Percentiles rank a stretch among this genome's conserved stretches.
Evolutionary conservation across 92 coral and sea anemone genomes (phyloP).

Genomic region (Zoanthus gigantus): DNA sequence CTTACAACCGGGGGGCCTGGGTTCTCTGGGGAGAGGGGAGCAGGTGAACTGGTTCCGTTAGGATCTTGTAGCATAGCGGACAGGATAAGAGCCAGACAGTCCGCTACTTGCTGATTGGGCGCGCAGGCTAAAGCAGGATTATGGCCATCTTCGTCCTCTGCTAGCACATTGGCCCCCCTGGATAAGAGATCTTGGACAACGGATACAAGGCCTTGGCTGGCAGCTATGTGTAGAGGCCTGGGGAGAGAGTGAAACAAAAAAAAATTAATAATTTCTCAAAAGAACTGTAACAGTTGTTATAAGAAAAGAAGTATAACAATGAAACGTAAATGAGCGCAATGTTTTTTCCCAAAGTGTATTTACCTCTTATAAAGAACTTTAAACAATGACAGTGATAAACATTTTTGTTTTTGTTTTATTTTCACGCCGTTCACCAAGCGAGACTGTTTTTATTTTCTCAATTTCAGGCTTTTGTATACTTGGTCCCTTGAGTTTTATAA

Average conservation of each 20-base stretch:
- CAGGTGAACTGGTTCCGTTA: constrained; percentile 43
- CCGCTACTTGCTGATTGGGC: constrained; percentile 94
- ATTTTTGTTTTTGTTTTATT: too few species aligned
- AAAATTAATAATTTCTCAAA: too few species aligned
- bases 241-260: not conserved
- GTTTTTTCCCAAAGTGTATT: too few species aligned
- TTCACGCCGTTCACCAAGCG: too few species aligned
- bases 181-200: constrained; percentile 94
- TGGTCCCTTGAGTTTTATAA: too few species aligned
- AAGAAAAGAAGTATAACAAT: too few species aligned
- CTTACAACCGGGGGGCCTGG: constrained; percentile 30
- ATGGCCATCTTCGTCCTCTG: constrained; percentile 97
- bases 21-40: constrained; percentile 40
- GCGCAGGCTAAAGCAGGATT: constrained; percentile 98
- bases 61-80: constrained; percentile 85
- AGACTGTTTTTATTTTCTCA: too few species aligned
- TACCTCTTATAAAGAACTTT: too few species aligned
- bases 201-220: constrained; percentile 89
- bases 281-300: too few species aligned
- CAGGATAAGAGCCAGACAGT: constrained; percentile 87
- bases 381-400: too few species aligned
- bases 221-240: constrained; percentile 95
- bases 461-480: too few species aligned
- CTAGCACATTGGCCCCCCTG: constrained; percentile 89
- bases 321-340: too few species aligned